Evolutionary conservation across 1,140 invertebrate species (phyloP).

Genomic region (Zeugodacus cucurbitae): DNA sequence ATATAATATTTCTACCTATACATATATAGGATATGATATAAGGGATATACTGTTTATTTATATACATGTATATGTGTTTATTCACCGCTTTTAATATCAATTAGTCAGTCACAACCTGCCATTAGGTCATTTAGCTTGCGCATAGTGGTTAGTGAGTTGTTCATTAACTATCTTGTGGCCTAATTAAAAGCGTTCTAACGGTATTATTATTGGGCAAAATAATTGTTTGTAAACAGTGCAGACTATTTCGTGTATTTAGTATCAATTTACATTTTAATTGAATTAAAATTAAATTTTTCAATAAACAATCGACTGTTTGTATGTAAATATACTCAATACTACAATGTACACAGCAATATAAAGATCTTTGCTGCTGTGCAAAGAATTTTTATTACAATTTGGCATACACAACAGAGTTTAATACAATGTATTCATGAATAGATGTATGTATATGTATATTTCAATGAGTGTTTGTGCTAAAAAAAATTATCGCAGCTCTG

Average conservation of each 20-base stretch:
- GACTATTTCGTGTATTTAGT: not conserved
- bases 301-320: not conserved
- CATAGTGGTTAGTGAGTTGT: not conserved
- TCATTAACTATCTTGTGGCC: not conserved
- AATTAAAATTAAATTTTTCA: not conserved
- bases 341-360: not conserved
- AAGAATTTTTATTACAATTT: too few relatives aligned
- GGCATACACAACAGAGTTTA: not conserved
- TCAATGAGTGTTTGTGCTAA: too few relatives aligned
- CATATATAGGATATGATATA: too few relatives aligned
- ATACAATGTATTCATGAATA: not conserved
- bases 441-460: too few relatives aligned
- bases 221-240: not conserved
- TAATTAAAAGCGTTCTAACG: not conserved
- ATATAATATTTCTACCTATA: too few relatives aligned
- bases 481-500: too few relatives aligned
- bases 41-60: too few relatives aligned
- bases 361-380: too few relatives aligned
- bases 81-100: not conserved
- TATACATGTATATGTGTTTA: not conserved
- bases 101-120: not conserved
- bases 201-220: too few relatives aligned
- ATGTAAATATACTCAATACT: too few relatives aligned
- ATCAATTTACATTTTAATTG: constrained; percentile 4
- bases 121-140: not conserved